Evolutionary conservation across 2,797 vertebrate species (phyloP).

Genomic region (Falco naumanni): DNA sequence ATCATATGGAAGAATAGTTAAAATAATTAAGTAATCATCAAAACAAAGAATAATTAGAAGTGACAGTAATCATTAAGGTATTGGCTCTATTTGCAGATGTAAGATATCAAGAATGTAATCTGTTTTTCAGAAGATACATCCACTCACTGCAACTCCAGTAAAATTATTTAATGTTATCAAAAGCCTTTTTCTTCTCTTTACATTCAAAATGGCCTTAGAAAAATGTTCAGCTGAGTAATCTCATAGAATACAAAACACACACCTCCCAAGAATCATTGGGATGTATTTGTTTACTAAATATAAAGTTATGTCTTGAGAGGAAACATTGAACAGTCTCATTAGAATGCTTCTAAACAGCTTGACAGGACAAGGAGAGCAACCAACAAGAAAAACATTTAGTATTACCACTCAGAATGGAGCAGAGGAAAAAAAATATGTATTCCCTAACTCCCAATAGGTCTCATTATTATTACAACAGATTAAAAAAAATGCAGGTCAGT

Average conservation of each 20-base stretch:
- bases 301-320: background rate
- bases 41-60: background rate
- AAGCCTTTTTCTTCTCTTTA: background rate
- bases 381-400: background rate
- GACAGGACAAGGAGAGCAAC: background rate
- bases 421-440: background rate
- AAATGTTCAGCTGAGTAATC: background rate
- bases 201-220: background rate
- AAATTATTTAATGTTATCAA: background rate
- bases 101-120: background rate
- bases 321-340: background rate
- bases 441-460: conserved; percentile 9
- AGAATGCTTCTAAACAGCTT: background rate
- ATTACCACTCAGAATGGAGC: background rate
- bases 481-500: background rate
- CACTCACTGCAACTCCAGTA: background rate
- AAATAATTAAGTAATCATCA: background rate
- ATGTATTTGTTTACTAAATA: background rate
- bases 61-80: background rate
- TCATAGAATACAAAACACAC: background rate
- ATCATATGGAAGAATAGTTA: background rate
- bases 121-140: background rate
- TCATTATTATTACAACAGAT: conserved; percentile 31
- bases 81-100: background rate
- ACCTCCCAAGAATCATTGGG: background rate